phyloP scores from a whole-genome alignment of 2,113 vertebrate species.

The Cyprinodon brontotheroides region DNA sequence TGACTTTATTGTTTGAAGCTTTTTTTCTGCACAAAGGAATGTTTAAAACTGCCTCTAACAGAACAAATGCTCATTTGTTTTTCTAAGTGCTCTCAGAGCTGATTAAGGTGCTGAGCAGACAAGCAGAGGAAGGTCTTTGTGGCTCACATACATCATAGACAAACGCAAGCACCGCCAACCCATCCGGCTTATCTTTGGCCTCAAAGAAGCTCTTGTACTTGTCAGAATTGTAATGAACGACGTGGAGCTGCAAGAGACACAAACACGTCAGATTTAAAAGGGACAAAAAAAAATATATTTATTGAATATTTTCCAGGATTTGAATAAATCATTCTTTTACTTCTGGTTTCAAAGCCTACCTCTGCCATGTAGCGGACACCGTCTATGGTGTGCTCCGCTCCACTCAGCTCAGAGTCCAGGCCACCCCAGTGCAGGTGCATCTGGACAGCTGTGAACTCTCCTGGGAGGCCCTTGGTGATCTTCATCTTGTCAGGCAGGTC shows the following conservation, averaged over 20 bases:
- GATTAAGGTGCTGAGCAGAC: neutral
- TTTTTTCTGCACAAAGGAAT: slow-evolving; percentile 12
- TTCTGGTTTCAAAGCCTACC: slow-evolving; percentile 68
- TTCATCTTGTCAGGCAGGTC: slow-evolving; percentile 82
- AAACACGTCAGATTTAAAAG: slow-evolving; percentile 13
- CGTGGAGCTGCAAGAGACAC: slow-evolving; percentile 83
- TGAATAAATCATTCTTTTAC: neutral
- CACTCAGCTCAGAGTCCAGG: slow-evolving; percentile 82
- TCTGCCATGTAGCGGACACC: slow-evolving; percentile 87
- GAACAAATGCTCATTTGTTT: slow-evolving; percentile 3
- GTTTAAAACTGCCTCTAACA: slow-evolving; percentile 7
- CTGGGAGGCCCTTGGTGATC: slow-evolving; percentile 78
- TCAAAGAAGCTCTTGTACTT: slow-evolving; percentile 83
- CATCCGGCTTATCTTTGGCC: slow-evolving; percentile 82
- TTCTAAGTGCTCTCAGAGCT: neutral
- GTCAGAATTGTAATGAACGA: slow-evolving; percentile 91
- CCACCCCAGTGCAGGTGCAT: slow-evolving; percentile 96
- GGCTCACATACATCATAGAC: slow-evolving; percentile 80
- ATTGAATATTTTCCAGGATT: neutral
- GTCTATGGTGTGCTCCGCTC: slow-evolving; percentile 90
- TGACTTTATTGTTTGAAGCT: slow-evolving; percentile 3
- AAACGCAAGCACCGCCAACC: slow-evolving; percentile 88
- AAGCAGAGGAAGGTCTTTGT: slow-evolving; percentile 23
- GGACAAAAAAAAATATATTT: neutral
- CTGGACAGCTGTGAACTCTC: slow-evolving; percentile 82